Evolutionary conservation across 2,797 vertebrate species (phyloP).

Genomic region (Prunella strophiata): DNA sequence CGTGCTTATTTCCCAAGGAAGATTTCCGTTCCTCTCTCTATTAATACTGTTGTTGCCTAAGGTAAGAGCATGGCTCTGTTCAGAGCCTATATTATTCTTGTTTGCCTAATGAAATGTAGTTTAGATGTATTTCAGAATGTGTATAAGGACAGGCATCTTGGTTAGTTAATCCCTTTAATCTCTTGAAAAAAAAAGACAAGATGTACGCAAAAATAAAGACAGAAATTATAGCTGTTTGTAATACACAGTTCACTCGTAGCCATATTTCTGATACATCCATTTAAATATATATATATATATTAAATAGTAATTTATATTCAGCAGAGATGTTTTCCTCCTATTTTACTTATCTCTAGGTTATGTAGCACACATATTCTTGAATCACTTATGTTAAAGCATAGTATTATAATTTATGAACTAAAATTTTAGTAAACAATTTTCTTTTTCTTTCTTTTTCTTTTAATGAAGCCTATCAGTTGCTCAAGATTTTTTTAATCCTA

Average conservation of each 20-base stretch:
- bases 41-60: not conserved
- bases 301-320: not conserved
- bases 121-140: not conserved
- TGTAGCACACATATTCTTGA: not conserved
- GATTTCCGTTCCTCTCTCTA: not conserved
- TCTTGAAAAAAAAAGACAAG: not conserved
- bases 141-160: not conserved
- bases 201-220: not conserved
- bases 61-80: not conserved
- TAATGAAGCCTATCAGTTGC: not conserved
- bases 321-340: not conserved
- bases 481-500: not conserved
- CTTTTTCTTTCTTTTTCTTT: not conserved
- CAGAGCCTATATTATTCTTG: not conserved
- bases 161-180: not conserved
- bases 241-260: not conserved
- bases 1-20: not conserved
- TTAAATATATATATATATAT: not conserved
- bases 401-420: not conserved
- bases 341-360: not conserved
- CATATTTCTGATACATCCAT: not conserved
- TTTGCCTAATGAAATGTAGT: not conserved
- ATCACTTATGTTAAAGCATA: not conserved
- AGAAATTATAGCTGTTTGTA: not conserved
- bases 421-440: not conserved